Evolutionary conservation across 1,140 invertebrate genomes (phyloP).

Genomic region (Bradysia coprophila): DNA sequence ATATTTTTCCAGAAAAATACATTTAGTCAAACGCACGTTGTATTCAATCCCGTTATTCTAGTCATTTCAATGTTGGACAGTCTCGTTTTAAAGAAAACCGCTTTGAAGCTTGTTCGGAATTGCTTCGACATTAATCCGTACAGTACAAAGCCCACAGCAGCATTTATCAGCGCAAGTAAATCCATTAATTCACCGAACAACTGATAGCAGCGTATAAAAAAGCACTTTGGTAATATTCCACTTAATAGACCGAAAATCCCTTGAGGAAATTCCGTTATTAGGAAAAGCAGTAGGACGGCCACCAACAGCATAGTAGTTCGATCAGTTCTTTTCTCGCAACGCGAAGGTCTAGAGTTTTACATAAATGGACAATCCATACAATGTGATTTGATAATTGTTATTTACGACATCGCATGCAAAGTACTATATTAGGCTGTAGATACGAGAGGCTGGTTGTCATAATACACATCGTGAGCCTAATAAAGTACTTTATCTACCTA

Average conservation of each 20-base stretch:
- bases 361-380: not conserved
- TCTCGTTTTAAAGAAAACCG: constrained; percentile 39
- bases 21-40: constrained; percentile 31
- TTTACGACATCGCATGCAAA: no score
- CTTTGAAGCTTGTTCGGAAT: constrained; percentile 72
- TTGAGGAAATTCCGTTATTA: constrained; percentile 75
- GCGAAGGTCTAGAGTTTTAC: constrained; percentile 24
- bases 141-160: constrained; percentile 82
- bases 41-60: constrained; percentile 18
- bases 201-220: constrained; percentile 54
- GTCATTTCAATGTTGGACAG: constrained; percentile 27
- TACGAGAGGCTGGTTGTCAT: no score
- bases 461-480: no score
- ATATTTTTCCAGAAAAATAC: no score
- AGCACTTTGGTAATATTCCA: constrained; percentile 48
- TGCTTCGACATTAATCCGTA: constrained; percentile 90
- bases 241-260: constrained; percentile 55
- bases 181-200: constrained; percentile 83
- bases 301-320: constrained; percentile 81
- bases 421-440: no score
- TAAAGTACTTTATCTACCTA: no score
- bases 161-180: constrained; percentile 76
- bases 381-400: not conserved
- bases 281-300: constrained; percentile 67
- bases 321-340: constrained; percentile 51